phyloP scores from a whole-genome alignment of 2,888 invertebrate genomes.

The Ochropleura leucogaster region DNA sequence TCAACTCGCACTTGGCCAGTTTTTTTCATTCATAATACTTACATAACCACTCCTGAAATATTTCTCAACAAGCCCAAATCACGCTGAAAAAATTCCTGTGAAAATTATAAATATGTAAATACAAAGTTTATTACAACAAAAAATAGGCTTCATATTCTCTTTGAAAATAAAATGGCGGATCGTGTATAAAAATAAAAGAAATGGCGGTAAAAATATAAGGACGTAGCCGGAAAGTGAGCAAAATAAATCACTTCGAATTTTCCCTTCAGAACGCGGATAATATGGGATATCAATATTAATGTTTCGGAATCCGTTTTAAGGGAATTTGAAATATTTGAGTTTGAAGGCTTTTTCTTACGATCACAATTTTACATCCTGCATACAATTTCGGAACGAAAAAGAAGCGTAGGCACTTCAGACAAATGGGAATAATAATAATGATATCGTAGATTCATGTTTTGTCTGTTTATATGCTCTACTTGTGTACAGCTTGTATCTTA shows the following conservation, averaged over 20 bases:
- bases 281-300: constrained; percentile 49
- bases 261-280: constrained; percentile 24
- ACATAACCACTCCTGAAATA: not conserved
- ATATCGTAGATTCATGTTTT: not conserved
- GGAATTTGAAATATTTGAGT: constrained; percentile 34
- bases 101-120: constrained; percentile 36
- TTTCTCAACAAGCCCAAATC: not conserved
- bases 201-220: constrained; percentile 14
- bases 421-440: not conserved
- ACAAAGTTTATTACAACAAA: constrained; percentile 32
- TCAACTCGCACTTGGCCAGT: too few relatives aligned
- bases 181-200: constrained; percentile 13
- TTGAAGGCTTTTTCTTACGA: not conserved
- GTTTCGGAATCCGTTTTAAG: constrained; percentile 16
- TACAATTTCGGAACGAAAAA: not conserved
- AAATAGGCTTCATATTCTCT: constrained; percentile 40
- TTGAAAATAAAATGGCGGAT: constrained; percentile 22
- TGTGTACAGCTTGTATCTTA: too few relatives aligned
- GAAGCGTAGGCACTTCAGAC: not conserved
- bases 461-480: not conserved
- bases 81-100: not conserved
- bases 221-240: constrained; percentile 21
- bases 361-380: not conserved
- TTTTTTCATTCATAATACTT: too few relatives aligned
- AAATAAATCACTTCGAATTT: constrained; percentile 32